Percentiles rank a stretch among this genome's conserved stretches.
phyloP scores from a whole-genome alignment of 2,113 vertebrate species.

The Actenoides lindsayi region DNA sequence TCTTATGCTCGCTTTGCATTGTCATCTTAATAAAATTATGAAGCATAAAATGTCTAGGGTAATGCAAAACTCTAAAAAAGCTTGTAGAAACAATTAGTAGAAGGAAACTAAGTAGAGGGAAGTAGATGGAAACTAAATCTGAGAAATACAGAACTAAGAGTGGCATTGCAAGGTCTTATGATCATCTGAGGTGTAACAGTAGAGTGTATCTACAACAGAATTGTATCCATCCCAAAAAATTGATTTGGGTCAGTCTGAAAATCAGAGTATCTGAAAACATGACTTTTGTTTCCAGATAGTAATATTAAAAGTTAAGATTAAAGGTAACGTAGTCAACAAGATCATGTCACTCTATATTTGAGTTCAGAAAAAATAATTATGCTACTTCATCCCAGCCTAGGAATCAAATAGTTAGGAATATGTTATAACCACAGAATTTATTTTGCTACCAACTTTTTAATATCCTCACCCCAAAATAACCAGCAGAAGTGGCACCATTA shows the following conservation, averaged over 20 bases:
- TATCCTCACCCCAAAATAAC: slow-evolving; percentile 27
- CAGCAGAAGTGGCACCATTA: neutral
- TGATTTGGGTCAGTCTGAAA: neutral
- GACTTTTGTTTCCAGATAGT: neutral
- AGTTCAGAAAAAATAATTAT: neutral
- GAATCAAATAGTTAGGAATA: neutral
- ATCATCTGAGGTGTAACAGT: neutral
- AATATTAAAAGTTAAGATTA: neutral
- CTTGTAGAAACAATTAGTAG: neutral
- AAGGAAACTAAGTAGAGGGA: neutral
- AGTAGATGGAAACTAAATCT: neutral
- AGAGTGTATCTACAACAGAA: neutral
- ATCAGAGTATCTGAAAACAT: neutral
- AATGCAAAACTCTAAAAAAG: neutral
- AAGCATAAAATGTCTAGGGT: neutral
- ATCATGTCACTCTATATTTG: neutral
- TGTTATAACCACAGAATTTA: neutral
- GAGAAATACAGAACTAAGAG: neutral
- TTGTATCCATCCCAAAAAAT: neutral
- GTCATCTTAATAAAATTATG: neutral
- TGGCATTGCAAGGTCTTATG: neutral
- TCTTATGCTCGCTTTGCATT: neutral
- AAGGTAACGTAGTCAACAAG: neutral
- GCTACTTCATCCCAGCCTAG: neutral
- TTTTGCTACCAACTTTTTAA: slow-evolving; percentile 36